Conservation (phyloP, 2,113 vertebrate species). For the Holacanthus passer region DNA sequence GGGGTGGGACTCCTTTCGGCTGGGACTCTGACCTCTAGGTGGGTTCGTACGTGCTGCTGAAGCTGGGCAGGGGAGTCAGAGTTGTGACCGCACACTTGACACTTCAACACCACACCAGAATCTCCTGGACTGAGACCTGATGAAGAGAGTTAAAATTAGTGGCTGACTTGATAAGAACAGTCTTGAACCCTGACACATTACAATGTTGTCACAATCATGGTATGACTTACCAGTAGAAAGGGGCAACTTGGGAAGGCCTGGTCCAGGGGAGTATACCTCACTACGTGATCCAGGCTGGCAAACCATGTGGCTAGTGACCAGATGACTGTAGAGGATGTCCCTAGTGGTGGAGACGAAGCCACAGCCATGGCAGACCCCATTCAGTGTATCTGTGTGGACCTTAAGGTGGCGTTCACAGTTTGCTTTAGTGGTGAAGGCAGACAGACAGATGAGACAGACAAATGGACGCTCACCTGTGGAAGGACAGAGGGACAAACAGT, state of each 20-base stretch:
- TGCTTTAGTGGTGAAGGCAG: constrained; percentile 98
- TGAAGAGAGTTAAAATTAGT: not conserved
- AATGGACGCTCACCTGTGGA: constrained; percentile 94
- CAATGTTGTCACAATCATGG: not conserved
- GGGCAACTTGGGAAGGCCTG: constrained; percentile 83
- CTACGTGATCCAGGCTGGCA: constrained; percentile 95
- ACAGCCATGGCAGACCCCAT: constrained; percentile 95
- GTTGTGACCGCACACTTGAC: constrained; percentile 87
- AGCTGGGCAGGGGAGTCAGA: constrained; percentile 87
- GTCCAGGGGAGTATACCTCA: constrained; percentile 89
- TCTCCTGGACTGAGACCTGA: constrained; percentile 87
- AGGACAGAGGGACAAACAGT: not conserved
- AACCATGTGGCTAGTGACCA: constrained; percentile 97
- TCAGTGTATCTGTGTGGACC: constrained; percentile 96
- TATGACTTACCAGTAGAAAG: constrained; percentile 83
- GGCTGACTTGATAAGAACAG: not conserved
- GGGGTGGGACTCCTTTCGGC: constrained; percentile 79
- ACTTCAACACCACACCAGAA: constrained; percentile 85
- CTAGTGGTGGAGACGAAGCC: constrained; percentile 96
- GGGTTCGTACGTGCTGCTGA: constrained; percentile 89
- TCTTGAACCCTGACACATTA: not conserved
- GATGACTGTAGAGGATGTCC: constrained; percentile 97
- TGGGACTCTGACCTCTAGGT: constrained; percentile 79
- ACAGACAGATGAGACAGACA: constrained; percentile 96
- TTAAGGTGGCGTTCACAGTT: constrained; percentile 99